These are phyloP conservation scores for Chelidonichthys spinosus DNA, from an alignment of 2,797 vertebrate species.

Conservation along the genomic window DNA sequence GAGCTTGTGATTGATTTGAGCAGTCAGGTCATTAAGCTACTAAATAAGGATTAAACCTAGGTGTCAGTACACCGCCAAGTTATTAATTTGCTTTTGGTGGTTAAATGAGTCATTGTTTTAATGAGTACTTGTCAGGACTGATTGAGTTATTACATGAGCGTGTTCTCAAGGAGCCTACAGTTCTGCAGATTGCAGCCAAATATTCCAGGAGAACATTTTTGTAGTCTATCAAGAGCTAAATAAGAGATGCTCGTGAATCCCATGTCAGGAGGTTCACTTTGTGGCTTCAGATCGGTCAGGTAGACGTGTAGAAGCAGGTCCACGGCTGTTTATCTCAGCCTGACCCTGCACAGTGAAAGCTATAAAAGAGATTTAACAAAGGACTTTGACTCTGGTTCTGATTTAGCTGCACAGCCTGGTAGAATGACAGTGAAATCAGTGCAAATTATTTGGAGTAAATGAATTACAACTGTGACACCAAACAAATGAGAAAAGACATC, in stretches of 20 bases:
- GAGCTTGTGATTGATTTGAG: too few relatives aligned
- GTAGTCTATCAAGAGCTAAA: not conserved
- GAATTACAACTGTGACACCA: not conserved
- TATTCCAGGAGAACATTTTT: slow-evolving; percentile 13
- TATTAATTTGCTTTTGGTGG: not conserved
- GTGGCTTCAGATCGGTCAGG: not conserved
- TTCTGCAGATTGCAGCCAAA: slow-evolving; percentile 7
- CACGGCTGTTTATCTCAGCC: slow-evolving; percentile 3
- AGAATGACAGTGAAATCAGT: not conserved
- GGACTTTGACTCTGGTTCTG: not conserved
- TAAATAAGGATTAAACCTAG: not conserved
- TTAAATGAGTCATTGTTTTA: not conserved
- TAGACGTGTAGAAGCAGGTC: not conserved
- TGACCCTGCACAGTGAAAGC: too few relatives aligned
- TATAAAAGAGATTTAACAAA: not conserved
- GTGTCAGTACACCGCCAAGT: not conserved
- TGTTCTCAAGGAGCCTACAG: not conserved
- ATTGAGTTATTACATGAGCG: not conserved
- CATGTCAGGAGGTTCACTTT: not conserved
- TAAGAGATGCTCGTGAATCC: not conserved
- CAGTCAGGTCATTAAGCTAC: not conserved
- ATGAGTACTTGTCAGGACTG: not conserved
- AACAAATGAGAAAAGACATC: not conserved
- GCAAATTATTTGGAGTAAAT: not conserved
- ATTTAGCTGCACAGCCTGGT: not conserved